phyloP scores from a whole-genome alignment of 2,113 vertebrate genomes.

The Halcyon senegalensis region DNA sequence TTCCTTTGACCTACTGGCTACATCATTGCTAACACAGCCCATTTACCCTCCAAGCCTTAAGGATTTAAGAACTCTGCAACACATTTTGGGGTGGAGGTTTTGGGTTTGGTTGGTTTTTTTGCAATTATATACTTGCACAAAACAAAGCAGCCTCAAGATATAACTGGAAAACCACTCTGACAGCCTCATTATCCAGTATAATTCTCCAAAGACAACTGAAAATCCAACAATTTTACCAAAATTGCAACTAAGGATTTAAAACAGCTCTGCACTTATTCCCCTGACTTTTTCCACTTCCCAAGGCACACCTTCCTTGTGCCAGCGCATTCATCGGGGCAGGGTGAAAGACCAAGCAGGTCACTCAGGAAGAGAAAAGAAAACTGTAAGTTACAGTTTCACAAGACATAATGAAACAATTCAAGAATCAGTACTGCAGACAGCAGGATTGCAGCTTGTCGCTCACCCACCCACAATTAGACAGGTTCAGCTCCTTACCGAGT shows the following conservation, averaged over 20 bases:
- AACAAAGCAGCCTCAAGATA: not conserved
- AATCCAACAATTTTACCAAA: not conserved
- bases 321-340: not conserved
- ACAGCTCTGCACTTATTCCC: fast-evolving
- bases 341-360: not conserved
- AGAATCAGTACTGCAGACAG: not conserved
- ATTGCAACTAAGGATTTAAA: not conserved
- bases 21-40: not conserved
- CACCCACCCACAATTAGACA: not conserved
- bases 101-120: not conserved
- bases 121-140: not conserved
- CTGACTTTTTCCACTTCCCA: not conserved
- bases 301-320: not conserved
- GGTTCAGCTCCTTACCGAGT: not conserved
- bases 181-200: not conserved
- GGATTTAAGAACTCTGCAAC: not conserved
- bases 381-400: not conserved
- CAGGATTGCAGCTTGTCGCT: fast-evolving
- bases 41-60: not conserved
- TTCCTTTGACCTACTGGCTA: not conserved
- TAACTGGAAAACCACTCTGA: not conserved
- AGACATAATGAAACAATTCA: not conserved
- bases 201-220: not conserved
- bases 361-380: not conserved
- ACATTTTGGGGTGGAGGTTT: too few species aligned